Conservation (phyloP, 2,113 vertebrate species). For the Capreolus pygargus region DNA sequence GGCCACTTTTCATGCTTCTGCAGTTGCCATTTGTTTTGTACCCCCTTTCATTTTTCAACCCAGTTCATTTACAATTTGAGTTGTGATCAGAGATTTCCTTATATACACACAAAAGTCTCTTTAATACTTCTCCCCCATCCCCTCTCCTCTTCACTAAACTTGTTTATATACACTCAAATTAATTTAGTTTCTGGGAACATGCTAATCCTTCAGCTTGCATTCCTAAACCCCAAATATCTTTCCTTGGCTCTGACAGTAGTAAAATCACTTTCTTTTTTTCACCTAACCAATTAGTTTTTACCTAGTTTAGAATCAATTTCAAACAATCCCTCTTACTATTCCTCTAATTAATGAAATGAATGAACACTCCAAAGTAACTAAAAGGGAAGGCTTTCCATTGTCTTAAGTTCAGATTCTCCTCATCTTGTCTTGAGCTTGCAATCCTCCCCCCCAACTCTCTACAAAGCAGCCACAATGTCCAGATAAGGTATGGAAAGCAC, state of each 20-base stretch:
- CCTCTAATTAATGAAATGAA: neutral
- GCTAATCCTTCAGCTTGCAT: neutral
- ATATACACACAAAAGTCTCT: neutral
- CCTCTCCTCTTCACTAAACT: neutral
- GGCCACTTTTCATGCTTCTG: neutral
- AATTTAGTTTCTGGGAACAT: slow-evolving; percentile 15
- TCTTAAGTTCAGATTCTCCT: neutral
- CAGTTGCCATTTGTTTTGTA: neutral
- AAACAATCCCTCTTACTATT: neutral
- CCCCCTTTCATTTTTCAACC: neutral
- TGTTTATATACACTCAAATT: neutral
- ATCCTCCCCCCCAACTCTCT: neutral
- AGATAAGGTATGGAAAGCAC: neutral
- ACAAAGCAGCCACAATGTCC: neutral
- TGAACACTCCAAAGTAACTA: neutral
- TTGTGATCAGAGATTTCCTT: neutral
- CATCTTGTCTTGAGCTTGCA: neutral
- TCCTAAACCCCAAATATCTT: neutral
- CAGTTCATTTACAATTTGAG: neutral
- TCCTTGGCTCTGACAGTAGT: neutral
- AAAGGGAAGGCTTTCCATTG: neutral
- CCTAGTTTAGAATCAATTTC: neutral
- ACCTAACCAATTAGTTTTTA: neutral
- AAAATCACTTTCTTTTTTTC: neutral
- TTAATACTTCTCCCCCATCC: neutral